A percentile compares a stretch with the other conserved stretches of the same genome.
Conservation (phyloP, 2,113 vertebrate species). For the Hylia prasina region DNA sequence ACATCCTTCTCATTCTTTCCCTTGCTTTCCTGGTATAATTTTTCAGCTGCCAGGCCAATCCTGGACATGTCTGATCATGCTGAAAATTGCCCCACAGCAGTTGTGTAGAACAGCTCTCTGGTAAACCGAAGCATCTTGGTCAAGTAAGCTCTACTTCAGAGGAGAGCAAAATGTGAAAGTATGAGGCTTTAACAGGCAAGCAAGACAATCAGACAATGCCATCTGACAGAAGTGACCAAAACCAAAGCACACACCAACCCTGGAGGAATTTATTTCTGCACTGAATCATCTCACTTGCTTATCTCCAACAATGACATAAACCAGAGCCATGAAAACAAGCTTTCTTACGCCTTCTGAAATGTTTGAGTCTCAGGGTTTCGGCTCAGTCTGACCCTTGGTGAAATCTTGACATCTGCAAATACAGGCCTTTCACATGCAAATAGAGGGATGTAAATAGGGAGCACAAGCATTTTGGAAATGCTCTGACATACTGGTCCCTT, state of each 20-base stretch:
- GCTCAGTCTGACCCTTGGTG: slow-evolving; percentile 5
- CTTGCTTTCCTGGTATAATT: not conserved
- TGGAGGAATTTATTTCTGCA: slow-evolving; percentile 5
- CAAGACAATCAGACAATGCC: not conserved
- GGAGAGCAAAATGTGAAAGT: not conserved
- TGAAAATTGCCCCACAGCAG: not conserved
- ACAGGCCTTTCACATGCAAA: slow-evolving; percentile 52
- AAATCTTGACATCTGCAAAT: slow-evolving; percentile 52
- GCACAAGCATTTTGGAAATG: not conserved
- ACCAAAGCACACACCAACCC: not conserved
- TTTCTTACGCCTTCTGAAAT: slow-evolving; percentile 21
- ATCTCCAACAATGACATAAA: slow-evolving; percentile 24
- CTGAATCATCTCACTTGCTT: slow-evolving; percentile 28
- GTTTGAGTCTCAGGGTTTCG: not conserved
- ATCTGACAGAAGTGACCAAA: not conserved
- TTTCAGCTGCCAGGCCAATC: not conserved
- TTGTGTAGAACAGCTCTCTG: not conserved
- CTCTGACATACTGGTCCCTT: not conserved
- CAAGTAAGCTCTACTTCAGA: not conserved
- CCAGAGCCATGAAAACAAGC: not conserved
- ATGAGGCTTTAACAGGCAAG: not conserved
- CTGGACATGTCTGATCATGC: not conserved
- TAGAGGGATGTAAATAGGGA: slow-evolving; percentile 5
- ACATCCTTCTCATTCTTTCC: not conserved
- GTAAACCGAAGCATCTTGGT: not conserved